Evolutionary conservation across 2,113 vertebrate genomes (phyloP), one percentile per base, ranked within the genome.

Genomic region (Silurus asotus): DNA sequence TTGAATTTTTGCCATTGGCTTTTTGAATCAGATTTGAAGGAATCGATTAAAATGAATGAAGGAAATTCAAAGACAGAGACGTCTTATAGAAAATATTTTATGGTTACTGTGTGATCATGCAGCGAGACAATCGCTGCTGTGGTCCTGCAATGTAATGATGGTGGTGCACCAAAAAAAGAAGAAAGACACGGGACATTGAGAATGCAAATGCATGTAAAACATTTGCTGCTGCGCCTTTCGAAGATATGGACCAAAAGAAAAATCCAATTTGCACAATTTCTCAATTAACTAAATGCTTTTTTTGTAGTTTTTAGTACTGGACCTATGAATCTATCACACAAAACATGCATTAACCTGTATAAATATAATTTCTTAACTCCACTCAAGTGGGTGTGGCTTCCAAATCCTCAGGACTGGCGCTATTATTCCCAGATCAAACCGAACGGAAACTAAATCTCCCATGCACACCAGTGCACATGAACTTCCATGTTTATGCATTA

Each of bases 401-500:
- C 28, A 58, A 58, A 58, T 58, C 5, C 15, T 58, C 15, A 78
- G 3, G 11, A 59, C 3, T 19, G 59, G 37, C 25, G 13, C 9
- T 53, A 20, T 72, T 51, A 19, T 78, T 20, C 11, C 10, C 17
- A 28, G 53, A 3, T 9, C 1, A 58, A 78, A 8, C 25, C 25
- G 8, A 49, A 19, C 70, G 8, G 7, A 51, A 78, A 37, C 37
- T 37, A 2, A 37, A 37, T 37, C 37, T 78, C 9, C 8, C 8
- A 1, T 58, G n/a, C 53, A 58, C 49, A n/a, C 49, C 2, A 8
- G 23, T 28, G 17, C 37, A 37, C 37, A 37, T 78, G 4, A 77
- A 58, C 4, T 78, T 28, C 45, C 77, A 80, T 61, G 19, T 80
- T 65, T 51, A 90, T 90, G 83, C 85, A 84, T 90, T 84, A 79